Conservation (phyloP, 2,113 vertebrate species). For the Osmerus mordax region DNA sequence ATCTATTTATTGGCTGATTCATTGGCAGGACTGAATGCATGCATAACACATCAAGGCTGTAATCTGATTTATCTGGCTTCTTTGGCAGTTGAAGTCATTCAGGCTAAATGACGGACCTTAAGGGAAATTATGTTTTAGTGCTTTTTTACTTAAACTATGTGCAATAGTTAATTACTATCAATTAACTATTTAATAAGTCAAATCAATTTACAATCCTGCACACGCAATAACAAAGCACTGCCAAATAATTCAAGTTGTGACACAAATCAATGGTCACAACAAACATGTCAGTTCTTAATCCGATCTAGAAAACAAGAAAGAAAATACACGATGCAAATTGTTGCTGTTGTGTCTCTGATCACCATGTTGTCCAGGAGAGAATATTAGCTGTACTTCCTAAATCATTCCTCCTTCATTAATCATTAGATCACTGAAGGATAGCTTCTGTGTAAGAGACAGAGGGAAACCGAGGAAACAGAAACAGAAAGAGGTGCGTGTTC, state of each 20-base stretch:
- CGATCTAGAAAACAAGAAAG: background rate
- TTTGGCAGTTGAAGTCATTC: conserved; percentile 50
- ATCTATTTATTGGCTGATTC: conserved; percentile 66
- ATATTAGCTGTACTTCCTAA: no score
- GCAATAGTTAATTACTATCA: conserved; percentile 52
- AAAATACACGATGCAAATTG: background rate
- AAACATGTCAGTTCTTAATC: background rate
- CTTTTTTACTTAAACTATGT: conserved; percentile 39
- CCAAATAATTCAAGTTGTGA: conserved; percentile 23
- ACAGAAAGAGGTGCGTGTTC: conserved; percentile 67
- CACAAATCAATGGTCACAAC: conserved; percentile 11
- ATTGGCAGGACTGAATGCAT: conserved; percentile 64
- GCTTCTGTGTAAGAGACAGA: no score
- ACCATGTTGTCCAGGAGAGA: no score
- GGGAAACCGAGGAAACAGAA: no score
- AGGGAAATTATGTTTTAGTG: conserved; percentile 42
- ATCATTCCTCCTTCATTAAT: no score
- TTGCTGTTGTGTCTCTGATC: no score
- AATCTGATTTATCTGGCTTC: conserved; percentile 66
- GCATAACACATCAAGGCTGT: conserved; percentile 62
- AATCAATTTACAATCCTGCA: conserved; percentile 29
- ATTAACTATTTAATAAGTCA: conserved; percentile 37
- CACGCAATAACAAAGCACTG: conserved; percentile 11
- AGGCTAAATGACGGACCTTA: conserved; percentile 61
- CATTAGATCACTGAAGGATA: no score